Evolutionary conservation across 2,113 vertebrate genomes (phyloP), one percentile per base, ranked within the genome.

Genomic region (Heliornis fulica): DNA sequence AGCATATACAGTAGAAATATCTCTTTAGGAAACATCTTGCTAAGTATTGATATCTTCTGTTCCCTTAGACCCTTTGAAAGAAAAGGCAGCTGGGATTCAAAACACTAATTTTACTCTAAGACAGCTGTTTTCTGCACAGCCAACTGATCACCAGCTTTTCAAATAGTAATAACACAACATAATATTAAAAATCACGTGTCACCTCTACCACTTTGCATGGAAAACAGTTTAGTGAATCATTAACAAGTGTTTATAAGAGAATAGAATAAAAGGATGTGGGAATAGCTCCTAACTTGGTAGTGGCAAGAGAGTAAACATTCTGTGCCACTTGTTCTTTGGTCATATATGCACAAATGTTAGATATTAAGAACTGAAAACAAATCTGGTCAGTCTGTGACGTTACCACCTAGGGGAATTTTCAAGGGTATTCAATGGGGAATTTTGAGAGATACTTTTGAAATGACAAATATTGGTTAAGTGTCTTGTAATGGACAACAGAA

Each of bases 1-100:
- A 94, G 94, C 18, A 51, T 61, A 51, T 75, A 53, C 61, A 59
- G 38, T 41, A 32, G 53, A 56, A 77, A 85, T n/a, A 60, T 84
- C 46, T 94, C 93, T 41, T 51, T 90, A 91, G 80, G 53, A 72
- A 91, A 50, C 25, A 34, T 29, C 51, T 41, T 56, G 5, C 29
- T 59, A 86, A 88, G 57, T 92, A 75, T 80, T 81, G 51, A 48
- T 56, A 54, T 20, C 15, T 3, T 64, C 15, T 61, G 3, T 75
- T 86, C 68, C 50, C 1, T 0, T 69, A 59, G 77, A 57, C 22
- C 43, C 79, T 75, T 75, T 65, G 68, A 81, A 87, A 85, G 22
- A 70, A 81, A 93, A 77, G 10, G 2, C 29, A 43, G 7, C 28
- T 80, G 83, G 45, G 87, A 72, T 87, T 87, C 45, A 75, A 82